A percentile compares a stretch with the other conserved stretches of the same genome.
phyloP scores from a whole-genome alignment of 2,888 invertebrate species.

The Ochropleura plecta region DNA sequence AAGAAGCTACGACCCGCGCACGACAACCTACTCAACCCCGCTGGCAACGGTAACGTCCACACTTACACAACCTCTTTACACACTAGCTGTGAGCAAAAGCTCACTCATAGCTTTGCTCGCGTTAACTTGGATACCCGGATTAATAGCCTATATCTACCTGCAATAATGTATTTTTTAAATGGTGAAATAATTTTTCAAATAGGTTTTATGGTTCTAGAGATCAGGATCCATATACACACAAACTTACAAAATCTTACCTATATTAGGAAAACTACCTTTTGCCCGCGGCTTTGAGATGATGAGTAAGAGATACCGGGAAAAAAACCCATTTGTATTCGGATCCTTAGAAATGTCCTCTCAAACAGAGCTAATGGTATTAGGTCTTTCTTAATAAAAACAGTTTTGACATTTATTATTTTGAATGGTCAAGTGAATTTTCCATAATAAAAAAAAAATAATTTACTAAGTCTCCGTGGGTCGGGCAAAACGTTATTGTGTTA shows the following conservation, averaged over 20 bases:
- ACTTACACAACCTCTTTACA: accelerated
- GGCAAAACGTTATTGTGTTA: too few relatives aligned
- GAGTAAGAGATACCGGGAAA: too few relatives aligned
- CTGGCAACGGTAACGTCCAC: slow-evolving; percentile 52
- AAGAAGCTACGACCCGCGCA: slow-evolving; percentile 78
- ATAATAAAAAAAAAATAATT: too few relatives aligned
- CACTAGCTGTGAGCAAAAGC: too few relatives aligned
- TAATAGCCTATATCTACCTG: not conserved
- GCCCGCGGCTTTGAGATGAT: not conserved
- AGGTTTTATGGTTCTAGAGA: not conserved
- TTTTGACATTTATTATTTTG: too few relatives aligned
- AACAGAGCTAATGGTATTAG: too few relatives aligned
- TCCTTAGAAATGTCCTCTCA: too few relatives aligned
- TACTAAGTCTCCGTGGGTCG: too few relatives aligned
- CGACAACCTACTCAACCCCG: slow-evolving; percentile 71
- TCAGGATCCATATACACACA: not conserved
- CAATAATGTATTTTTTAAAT: not conserved
- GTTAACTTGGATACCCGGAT: not conserved
- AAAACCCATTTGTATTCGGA: too few relatives aligned
- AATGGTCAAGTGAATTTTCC: too few relatives aligned
- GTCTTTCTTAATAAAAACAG: too few relatives aligned
- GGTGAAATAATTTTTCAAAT: not conserved
- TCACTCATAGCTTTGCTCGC: not conserved
- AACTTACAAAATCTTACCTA: not conserved
- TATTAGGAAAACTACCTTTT: not conserved